Conservation (phyloP, 2,113 vertebrate genomes). For the Amazona vittata region DNA sequence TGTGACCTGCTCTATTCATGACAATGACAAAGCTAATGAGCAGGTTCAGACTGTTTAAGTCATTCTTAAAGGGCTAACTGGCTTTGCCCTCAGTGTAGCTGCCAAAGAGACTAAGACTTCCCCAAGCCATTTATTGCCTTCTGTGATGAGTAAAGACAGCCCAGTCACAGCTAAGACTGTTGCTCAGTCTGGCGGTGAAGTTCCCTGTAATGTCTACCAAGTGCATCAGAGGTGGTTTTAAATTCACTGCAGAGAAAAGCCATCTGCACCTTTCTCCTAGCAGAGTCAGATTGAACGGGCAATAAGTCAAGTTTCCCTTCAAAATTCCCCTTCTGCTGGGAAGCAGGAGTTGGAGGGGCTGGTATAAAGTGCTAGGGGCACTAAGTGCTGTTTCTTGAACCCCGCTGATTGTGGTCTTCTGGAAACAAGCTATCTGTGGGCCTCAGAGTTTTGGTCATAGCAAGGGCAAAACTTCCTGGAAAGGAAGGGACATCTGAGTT, state of each 20-base stretch:
- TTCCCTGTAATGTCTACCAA: not conserved
- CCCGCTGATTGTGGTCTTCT: not conserved
- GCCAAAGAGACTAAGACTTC: not conserved
- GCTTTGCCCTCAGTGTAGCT: not conserved
- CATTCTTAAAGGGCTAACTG: not conserved
- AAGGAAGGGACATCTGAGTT: fast-evolving
- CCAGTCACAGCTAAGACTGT: not conserved
- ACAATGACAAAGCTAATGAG: not conserved
- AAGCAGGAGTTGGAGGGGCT: not conserved
- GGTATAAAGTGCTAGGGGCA: not conserved
- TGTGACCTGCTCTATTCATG: not conserved
- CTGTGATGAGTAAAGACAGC: not conserved
- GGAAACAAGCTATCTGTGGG: not conserved
- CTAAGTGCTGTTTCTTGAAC: too few relatives aligned
- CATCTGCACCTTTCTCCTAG: not conserved
- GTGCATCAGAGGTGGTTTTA: not conserved
- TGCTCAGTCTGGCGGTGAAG: not conserved
- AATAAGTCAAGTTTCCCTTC: not conserved
- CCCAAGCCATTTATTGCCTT: not conserved
- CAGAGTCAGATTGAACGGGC: not conserved
- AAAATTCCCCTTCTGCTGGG: not conserved
- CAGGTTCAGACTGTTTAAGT: not conserved
- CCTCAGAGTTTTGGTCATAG: not conserved
- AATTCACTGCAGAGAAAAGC: not conserved
- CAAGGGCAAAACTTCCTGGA: not conserved